These are phyloP conservation scores for Sander lucioperca DNA, from an alignment of 2,113 vertebrate genomes.

Conservation along the genomic window DNA sequence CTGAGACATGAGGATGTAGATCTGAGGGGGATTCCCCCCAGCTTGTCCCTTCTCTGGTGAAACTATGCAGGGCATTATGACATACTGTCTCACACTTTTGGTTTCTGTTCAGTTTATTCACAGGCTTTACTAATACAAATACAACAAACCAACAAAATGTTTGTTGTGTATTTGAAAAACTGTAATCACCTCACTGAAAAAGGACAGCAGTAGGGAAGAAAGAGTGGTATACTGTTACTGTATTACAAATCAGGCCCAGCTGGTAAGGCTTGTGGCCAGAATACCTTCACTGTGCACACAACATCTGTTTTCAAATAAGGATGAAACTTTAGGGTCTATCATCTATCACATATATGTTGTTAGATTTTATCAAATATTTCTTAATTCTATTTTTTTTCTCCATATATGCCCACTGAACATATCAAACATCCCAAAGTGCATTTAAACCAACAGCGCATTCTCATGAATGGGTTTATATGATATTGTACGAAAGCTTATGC, in stretches of 20 bases:
- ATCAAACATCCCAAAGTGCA: neutral
- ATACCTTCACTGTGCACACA: slow-evolving; percentile 18
- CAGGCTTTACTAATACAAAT: neutral
- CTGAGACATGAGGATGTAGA: neutral
- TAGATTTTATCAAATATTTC: neutral
- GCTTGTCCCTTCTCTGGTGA: too few species aligned
- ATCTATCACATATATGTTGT: neutral
- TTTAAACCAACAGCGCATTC: neutral
- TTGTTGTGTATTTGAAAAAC: neutral
- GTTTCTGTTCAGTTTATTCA: neutral
- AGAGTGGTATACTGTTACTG: neutral
- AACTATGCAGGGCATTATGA: neutral
- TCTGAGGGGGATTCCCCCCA: neutral
- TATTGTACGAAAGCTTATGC: too few species aligned
- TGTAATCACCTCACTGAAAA: neutral
- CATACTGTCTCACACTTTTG: neutral
- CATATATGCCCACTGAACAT: neutral
- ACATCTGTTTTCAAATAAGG: slow-evolving; percentile 13
- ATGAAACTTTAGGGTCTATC: neutral
- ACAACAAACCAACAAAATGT: neutral
- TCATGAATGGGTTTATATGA: too few species aligned
- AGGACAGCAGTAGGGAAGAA: neutral
- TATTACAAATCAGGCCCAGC: slow-evolving; percentile 37
- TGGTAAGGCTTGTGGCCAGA: slow-evolving; percentile 10
- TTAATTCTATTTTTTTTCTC: neutral